These are phyloP conservation scores for Hyperoodon ampullatus DNA, from an alignment of 2,113 vertebrate species.

Conservation along the genomic window DNA sequence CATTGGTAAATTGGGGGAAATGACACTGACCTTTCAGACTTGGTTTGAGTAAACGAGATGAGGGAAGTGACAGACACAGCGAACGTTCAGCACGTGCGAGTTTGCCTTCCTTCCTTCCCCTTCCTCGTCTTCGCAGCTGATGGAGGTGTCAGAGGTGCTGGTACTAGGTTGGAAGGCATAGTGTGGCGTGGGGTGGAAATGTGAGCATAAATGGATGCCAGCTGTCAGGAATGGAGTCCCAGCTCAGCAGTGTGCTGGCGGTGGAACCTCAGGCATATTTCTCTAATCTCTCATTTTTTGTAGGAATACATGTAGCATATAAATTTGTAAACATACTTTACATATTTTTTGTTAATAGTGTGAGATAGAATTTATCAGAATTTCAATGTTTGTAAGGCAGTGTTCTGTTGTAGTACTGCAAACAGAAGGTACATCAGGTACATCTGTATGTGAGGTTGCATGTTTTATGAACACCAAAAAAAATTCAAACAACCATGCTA, in stretches of 20 bases:
- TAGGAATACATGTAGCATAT: neutral
- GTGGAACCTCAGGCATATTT: conserved; percentile 58
- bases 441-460: neutral
- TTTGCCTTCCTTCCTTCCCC: neutral
- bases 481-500: neutral
- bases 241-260: conserved; percentile 47
- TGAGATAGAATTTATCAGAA: neutral
- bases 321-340: conserved; percentile 59
- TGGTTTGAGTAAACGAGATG: neutral
- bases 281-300: neutral
- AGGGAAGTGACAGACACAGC: neutral
- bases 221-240: conserved; percentile 19
- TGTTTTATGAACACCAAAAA: neutral
- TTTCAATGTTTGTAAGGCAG: neutral
- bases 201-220: neutral
- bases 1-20: neutral
- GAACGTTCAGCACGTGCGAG: neutral
- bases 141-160: neutral
- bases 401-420: neutral
- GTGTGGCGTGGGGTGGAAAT: neutral
- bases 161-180: neutral
- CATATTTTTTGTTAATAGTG: conserved; percentile 34
- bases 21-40: neutral
- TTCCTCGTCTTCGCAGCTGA: neutral
- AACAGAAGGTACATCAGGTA: neutral